Percentiles rank a stretch among this genome's conserved stretches.
These are phyloP conservation scores for Drosophila basisetae DNA, from an alignment of 2,888 invertebrate genomes.

Conservation along the genomic window DNA sequence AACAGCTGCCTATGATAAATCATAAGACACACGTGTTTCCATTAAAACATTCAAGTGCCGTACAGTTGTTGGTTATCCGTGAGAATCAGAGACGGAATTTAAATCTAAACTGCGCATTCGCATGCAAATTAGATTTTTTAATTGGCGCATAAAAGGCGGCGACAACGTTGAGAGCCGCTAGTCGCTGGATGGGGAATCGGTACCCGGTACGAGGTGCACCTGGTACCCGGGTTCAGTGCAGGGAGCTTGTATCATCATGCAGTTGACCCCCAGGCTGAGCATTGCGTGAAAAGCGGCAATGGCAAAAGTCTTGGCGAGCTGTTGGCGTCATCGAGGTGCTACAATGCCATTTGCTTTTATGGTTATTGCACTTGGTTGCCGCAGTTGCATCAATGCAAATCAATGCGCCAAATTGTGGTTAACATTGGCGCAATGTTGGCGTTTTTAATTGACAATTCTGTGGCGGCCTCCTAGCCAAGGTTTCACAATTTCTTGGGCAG, in stretches of 20 bases:
- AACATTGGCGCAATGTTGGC: constrained; percentile 70
- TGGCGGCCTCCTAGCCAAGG: constrained; percentile 19
- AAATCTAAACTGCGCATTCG: constrained; percentile 40
- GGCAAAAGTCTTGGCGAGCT: constrained; percentile 34
- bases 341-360: constrained; percentile 78
- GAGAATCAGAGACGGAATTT: constrained; percentile 50
- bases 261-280: constrained; percentile 51
- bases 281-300: constrained; percentile 57
- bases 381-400: constrained; percentile 75
- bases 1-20: constrained; percentile 64
- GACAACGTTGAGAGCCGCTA: constrained; percentile 40
- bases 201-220: neutral
- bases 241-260: constrained; percentile 25
- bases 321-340: constrained; percentile 72
- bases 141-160: constrained; percentile 75
- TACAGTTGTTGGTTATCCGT: constrained; percentile 45
- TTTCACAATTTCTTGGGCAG: constrained; percentile 21
- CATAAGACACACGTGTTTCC: constrained; percentile 59
- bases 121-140: constrained; percentile 81
- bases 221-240: constrained; percentile 2
- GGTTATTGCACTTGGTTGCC: constrained; percentile 65
- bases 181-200: constrained; percentile 29
- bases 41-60: constrained; percentile 28
- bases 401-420: constrained; percentile 65
- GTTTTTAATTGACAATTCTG: constrained; percentile 73